Evolutionary conservation across 2,797 vertebrate genomes (phyloP).

Genomic region (Chiroxiphia lanceolata): DNA sequence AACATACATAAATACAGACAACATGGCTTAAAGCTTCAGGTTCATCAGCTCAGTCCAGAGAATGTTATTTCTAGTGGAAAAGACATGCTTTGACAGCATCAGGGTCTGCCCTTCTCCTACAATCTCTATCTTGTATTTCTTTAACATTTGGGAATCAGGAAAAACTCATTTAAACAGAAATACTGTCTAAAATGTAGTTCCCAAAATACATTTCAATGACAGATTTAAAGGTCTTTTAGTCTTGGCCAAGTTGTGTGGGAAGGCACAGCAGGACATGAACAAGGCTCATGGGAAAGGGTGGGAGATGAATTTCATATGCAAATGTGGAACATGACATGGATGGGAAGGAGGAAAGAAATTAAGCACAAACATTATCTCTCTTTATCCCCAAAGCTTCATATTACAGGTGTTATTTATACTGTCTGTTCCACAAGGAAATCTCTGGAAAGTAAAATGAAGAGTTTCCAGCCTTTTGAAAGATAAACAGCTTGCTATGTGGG

Average conservation of each 20-base stretch:
- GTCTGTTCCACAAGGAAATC: neutral
- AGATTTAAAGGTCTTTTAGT: neutral
- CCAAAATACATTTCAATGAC: neutral
- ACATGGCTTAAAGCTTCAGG: neutral
- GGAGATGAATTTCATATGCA: neutral
- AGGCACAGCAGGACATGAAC: neutral
- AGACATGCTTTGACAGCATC: neutral
- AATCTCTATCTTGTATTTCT: neutral
- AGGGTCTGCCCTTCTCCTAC: neutral
- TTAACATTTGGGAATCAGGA: neutral
- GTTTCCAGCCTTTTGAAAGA: neutral
- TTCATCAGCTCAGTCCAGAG: neutral
- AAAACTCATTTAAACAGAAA: neutral
- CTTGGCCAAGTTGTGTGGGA: slow-evolving; percentile 15
- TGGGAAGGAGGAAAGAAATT: neutral
- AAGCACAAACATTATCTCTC: neutral
- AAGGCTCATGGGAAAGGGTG: slow-evolving; percentile 9
- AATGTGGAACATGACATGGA: neutral
- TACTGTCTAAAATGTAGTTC: neutral
- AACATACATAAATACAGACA: neutral
- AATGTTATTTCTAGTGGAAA: neutral
- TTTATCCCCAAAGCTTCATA: neutral
- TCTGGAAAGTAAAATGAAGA: neutral
- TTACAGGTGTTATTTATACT: slow-evolving; percentile 12
- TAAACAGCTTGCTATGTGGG: neutral